Evolutionary conservation across 2,888 invertebrate species (phyloP).

Genomic region (Diaphora mendica): DNA sequence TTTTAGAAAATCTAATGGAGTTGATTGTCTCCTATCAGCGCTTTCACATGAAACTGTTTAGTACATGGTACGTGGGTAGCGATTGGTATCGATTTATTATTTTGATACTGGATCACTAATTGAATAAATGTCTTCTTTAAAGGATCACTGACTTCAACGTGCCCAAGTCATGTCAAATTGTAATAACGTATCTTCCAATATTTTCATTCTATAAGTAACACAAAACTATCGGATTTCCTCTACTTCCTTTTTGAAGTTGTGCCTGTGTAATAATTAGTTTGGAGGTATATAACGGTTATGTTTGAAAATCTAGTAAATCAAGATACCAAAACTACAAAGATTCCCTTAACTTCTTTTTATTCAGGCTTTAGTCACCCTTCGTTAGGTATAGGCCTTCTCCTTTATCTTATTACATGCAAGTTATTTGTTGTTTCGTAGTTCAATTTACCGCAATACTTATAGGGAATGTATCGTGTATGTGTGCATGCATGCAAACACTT

Average conservation of each 20-base stretch:
- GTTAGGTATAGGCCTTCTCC: not conserved
- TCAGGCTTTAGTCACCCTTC: no score
- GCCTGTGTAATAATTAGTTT: no score
- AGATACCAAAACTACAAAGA: no score
- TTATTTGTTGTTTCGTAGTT: not conserved
- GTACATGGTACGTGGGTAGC: not conserved
- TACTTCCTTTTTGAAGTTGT: not conserved
- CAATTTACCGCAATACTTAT: not conserved
- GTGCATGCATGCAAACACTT: constrained; percentile 44
- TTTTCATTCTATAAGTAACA: no score
- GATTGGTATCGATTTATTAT: not conserved
- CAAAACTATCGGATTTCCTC: no score
- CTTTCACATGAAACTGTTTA: constrained; percentile 64
- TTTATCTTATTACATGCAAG: not conserved
- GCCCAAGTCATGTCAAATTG: not conserved
- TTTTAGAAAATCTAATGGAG: constrained; percentile 54
- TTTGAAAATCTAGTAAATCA: no score
- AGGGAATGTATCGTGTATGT: constrained; percentile 31
- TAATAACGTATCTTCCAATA: not conserved
- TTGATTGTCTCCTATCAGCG: constrained; percentile 42
- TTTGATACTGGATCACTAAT: not conserved
- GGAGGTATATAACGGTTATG: no score
- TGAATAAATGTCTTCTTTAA: not conserved
- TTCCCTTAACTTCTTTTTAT: no score
- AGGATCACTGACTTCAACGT: not conserved